A percentile compares a stretch with the other conserved stretches of the same genome.
These are phyloP conservation scores for Diarsia rubi DNA, from an alignment of 2,888 invertebrate genomes.

Conservation along the genomic window DNA sequence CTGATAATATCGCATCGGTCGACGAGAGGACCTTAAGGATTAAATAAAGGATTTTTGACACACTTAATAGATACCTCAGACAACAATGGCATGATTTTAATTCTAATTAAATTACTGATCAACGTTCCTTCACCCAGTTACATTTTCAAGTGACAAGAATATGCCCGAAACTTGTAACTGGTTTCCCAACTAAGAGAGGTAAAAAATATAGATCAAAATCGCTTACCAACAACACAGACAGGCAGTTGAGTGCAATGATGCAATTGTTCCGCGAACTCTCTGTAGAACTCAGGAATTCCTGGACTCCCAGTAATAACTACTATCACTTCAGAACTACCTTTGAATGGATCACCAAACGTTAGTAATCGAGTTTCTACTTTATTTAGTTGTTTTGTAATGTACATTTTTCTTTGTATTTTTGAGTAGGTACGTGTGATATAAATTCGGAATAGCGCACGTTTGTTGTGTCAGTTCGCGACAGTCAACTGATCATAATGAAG, in stretches of 20 bases:
- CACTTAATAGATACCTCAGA: neutral
- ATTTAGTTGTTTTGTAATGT: conserved; percentile 44
- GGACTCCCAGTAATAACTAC: conserved; percentile 59
- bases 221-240: conserved; percentile 59
- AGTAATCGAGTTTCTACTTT: conserved; percentile 51
- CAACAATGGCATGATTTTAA: neutral
- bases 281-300: conserved; percentile 61
- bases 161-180: neutral
- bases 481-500: conserved; percentile 32
- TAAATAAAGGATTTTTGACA: neutral
- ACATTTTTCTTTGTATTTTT: conserved; percentile 44
- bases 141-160: neutral
- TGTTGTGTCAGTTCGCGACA: conserved; percentile 38
- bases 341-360: conserved; percentile 56
- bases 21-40: neutral
- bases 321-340: conserved; percentile 48
- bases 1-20: too few species aligned
- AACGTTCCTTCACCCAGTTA: neutral
- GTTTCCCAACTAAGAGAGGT: conserved; percentile 9
- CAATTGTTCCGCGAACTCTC: conserved; percentile 57
- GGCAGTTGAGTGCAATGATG: conserved; percentile 49
- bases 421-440: neutral
- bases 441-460: neutral
- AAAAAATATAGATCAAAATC: conserved; percentile 27
- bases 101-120: conserved; percentile 16